These are phyloP conservation scores for Temnothorax ravouxi DNA, from an alignment of 2,888 invertebrate genomes.

Conservation along the genomic window DNA sequence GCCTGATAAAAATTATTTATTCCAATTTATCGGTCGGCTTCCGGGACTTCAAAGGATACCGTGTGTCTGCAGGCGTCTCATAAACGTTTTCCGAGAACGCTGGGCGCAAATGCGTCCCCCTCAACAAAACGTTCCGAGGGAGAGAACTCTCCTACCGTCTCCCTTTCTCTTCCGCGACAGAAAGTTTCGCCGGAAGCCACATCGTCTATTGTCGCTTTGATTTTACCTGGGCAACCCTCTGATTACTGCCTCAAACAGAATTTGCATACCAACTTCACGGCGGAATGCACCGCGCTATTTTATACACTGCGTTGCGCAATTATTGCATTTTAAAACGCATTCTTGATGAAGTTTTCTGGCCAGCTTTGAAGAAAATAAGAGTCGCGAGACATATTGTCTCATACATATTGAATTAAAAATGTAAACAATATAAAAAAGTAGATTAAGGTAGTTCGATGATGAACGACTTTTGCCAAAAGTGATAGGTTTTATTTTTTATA, in stretches of 20 bases:
- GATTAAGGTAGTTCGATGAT: too few relatives aligned
- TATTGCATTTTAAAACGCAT: slow-evolving; percentile 27
- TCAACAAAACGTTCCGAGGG: slow-evolving; percentile 14
- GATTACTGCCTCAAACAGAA: slow-evolving; percentile 48
- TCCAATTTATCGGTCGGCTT: slow-evolving; percentile 37
- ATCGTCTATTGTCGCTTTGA: slow-evolving; percentile 49
- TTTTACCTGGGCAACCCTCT: slow-evolving; percentile 38
- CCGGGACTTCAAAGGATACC: slow-evolving; percentile 26
- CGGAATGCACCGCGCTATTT: slow-evolving; percentile 10
- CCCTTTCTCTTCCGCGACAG: slow-evolving; percentile 4
- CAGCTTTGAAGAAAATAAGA: background rate
- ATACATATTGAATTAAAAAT: background rate
- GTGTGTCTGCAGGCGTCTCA: slow-evolving; percentile 19
- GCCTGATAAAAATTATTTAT: slow-evolving; percentile 52
- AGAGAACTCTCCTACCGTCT: background rate
- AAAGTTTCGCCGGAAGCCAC: slow-evolving; percentile 48
- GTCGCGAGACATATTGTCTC: background rate
- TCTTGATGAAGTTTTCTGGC: background rate
- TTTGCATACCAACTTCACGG: slow-evolving; percentile 51
- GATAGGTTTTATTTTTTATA: too few relatives aligned
- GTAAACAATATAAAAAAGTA: background rate
- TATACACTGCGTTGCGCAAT: slow-evolving; percentile 25
- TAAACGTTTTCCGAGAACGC: slow-evolving; percentile 29
- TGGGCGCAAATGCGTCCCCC: slow-evolving; percentile 15
- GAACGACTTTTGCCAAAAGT: too few relatives aligned